Percentiles rank a stretch among this genome's conserved stretches.
Evolutionary conservation across 2,797 vertebrate genomes (phyloP).

Genomic region (Oryzias dopingdopingensis): DNA sequence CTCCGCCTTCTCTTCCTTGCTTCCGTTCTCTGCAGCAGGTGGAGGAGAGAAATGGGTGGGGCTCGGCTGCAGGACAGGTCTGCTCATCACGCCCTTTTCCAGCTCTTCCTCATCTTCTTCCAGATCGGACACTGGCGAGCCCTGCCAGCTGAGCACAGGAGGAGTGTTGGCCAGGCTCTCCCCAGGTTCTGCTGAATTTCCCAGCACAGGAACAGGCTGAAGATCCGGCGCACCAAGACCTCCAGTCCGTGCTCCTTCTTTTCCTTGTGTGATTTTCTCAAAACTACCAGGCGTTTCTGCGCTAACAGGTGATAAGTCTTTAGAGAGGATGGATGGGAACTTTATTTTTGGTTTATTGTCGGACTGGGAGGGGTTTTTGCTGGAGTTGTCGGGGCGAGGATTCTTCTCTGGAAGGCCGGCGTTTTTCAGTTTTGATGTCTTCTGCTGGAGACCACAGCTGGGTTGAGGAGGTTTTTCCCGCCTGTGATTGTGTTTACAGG

Average conservation of each 20-base stretch:
- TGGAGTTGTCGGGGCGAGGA: constrained; percentile 13
- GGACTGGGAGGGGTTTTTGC: constrained; percentile 8
- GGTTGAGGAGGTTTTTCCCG: constrained; percentile 31
- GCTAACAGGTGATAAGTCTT: constrained; percentile 53
- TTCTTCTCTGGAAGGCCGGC: constrained; percentile 16
- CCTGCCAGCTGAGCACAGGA: constrained; percentile 82
- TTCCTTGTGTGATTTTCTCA: constrained; percentile 26
- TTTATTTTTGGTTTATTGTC: constrained; percentile 23
- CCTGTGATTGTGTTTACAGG: constrained; percentile 57
- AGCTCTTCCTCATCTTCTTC: constrained; percentile 77
- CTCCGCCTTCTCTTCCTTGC: constrained; percentile 30
- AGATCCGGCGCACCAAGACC: constrained; percentile 75
- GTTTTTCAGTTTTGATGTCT: constrained; percentile 47
- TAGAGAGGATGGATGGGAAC: constrained; percentile 43
- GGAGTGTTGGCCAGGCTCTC: constrained; percentile 78
- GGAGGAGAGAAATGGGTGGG: constrained; percentile 73
- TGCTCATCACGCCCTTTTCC: constrained; percentile 67
- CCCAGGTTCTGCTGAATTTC: constrained; percentile 63
- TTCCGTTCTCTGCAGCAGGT: constrained; percentile 49
- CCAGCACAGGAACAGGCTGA: constrained; percentile 73
- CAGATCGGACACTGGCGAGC: constrained; percentile 73
- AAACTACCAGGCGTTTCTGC: constrained; percentile 20
- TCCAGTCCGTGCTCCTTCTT: constrained; percentile 55
- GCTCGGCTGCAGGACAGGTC: constrained; percentile 78
- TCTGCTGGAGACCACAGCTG: constrained; percentile 42